phyloP scores from a whole-genome alignment of 2,113 vertebrate genomes.

The Aspiorhynchus laticeps region DNA sequence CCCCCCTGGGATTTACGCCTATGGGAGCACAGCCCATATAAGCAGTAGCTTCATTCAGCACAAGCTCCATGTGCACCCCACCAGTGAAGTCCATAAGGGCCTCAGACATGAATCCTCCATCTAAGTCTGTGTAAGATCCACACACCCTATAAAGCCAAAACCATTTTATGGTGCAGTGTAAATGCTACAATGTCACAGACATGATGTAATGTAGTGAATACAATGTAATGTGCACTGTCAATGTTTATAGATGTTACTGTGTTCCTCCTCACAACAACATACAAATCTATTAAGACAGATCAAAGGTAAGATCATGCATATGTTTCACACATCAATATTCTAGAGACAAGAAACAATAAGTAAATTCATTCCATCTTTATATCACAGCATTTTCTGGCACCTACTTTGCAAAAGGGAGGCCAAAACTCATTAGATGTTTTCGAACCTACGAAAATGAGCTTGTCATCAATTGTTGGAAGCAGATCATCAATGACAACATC shows the following conservation, averaged over 20 bases:
- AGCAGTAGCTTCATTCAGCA: slow-evolving; percentile 66
- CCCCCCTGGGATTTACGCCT: too few relatives aligned
- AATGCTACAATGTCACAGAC: background rate
- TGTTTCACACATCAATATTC: background rate
- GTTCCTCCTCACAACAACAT: background rate
- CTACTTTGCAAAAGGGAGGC: slow-evolving; percentile 78
- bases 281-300: background rate
- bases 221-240: background rate
- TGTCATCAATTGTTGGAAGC: slow-evolving; percentile 14
- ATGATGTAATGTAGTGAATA: background rate
- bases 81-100: slow-evolving; percentile 88
- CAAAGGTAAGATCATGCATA: too few relatives aligned
- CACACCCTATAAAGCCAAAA: slow-evolving; percentile 75
- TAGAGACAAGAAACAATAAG: background rate
- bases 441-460: slow-evolving; percentile 21
- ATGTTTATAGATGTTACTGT: background rate
- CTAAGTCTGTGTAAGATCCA: slow-evolving; percentile 86
- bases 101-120: slow-evolving; percentile 80
- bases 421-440: slow-evolving; percentile 71
- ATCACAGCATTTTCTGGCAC: slow-evolving; percentile 7
- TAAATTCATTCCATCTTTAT: background rate
- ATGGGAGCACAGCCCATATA: slow-evolving; percentile 81
- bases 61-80: slow-evolving; percentile 76
- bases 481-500: slow-evolving; percentile 38
- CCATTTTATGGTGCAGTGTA: background rate